Evolutionary conservation across 2,113 vertebrate species (phyloP).

Genomic region (Cinclus mexicanus): DNA sequence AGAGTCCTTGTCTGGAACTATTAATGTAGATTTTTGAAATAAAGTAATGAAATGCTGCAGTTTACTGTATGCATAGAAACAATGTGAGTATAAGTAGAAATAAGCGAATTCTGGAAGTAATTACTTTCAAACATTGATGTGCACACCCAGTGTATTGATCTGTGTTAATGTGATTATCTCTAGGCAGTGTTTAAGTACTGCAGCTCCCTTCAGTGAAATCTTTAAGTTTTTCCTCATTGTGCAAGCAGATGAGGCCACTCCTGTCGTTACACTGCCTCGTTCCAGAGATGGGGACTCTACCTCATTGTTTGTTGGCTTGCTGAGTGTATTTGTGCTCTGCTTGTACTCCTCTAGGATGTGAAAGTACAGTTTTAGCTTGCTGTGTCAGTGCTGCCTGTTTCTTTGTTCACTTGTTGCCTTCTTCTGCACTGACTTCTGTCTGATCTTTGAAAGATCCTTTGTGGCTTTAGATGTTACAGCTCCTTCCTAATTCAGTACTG

Average conservation of each 20-base stretch:
- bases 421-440: not conserved
- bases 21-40: not conserved
- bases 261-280: not conserved
- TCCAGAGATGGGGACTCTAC: not conserved
- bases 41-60: not conserved
- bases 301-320: not conserved
- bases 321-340: not conserved
- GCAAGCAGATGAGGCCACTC: not conserved
- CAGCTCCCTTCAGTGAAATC: not conserved
- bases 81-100: not conserved
- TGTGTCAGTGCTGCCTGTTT: not conserved
- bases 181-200: not conserved
- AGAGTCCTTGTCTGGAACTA: not conserved
- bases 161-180: not conserved
- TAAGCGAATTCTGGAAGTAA: not conserved
- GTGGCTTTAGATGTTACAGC: not conserved
- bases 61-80: not conserved
- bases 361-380: not conserved
- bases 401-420: not conserved
- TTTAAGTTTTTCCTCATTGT: accelerated
- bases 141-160: not conserved
- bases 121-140: not conserved
- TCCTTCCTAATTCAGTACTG: not conserved
- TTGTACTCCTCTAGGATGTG: not conserved
- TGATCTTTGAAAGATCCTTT: not conserved